Base-by-base conservation (phyloP, 2,797 vertebrate genomes). In the Leucoraja ocellata region DNA sequence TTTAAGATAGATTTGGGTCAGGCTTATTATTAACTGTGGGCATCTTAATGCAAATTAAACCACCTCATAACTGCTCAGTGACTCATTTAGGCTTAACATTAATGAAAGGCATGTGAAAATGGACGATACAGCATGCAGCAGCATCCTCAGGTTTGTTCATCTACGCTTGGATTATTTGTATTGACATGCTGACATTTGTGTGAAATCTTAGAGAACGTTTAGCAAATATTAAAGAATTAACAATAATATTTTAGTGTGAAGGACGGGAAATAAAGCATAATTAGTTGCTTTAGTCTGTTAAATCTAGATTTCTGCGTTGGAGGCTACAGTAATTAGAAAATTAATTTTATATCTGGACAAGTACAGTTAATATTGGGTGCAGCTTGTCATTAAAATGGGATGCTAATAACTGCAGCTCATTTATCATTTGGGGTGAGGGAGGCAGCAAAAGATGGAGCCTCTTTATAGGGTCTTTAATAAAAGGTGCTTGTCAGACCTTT, bases 381-480 rank as follows among this genome's bases (percentile, higher is more conserved):
- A 92, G 90, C 71, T 76, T 73, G 71, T 92, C 36, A 68, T 39
- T 54, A 74, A 92, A 68, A 92, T 91, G 71, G 76, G 90, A 92
- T 92, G 90, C 90, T 92, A 76, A 76, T 92, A 58, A 76, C 90
- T 92, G 90, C 8, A 16, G 71, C 90, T 54, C 68, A 74, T 73
- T 92, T 92, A 88, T 88, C 84, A 88, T 68, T 88, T 88, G 61
- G n/a, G 84, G n/a, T 36, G 63, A 88, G 61, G 14, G 84, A 65
- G 61, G 28, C 84, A 65, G 36, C 58, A 32, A 88, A 88, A 32
- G 61, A 88, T 88, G 84, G 84, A 88, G 61, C 65, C 61, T 88
- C 84, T 88, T 88, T 88, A 68, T 21, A 61, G 81, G 81, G 81
- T 25, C 81, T 84, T 68, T 71, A 91, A 91, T 92, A 92, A 54